Base-by-base conservation (phyloP, 1,140 invertebrate species). In the Drosophila santomea region DNA sequence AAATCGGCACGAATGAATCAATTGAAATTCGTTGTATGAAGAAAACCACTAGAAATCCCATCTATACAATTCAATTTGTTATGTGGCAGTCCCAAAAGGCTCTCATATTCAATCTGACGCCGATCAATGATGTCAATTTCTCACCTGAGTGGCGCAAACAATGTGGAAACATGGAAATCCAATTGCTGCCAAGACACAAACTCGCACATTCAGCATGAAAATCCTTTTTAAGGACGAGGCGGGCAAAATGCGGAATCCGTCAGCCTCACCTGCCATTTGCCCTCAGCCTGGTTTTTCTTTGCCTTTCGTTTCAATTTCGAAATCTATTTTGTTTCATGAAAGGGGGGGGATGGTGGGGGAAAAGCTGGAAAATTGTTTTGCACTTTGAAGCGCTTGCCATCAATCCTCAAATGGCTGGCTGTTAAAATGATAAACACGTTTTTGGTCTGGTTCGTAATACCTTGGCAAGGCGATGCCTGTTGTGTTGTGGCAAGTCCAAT, bases 41-140 rank as follows among this genome's bases (percentile, higher is more conserved):
- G 43, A 57, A 71, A 71, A 57, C 63, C 67, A 71, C 64, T 48
- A 35, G 51, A 39, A 48, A 56, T 35, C 64, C 66, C 66, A 71
- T 71, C 64, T 41, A 69, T 69, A 43, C 67, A 43, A 69, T 71
- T 71, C 67, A 50, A 69, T 71, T 71, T 71, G 64, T 69, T 71
- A 41, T 71, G 67, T 69, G 64, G 64, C 63, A 55, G 67, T 44
- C 41, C 23, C 43, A 28, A 71, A 57, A 57, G 51, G 51, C 48
- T 50, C 41, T 69, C 67, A 71, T 71, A 69, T 71, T 71, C 67
- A 71, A 69, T 71, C 67, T 69, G 67, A 69, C 67, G 56, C 51
- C 51, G 66, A 86, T 66, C 62, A 77, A 83, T 68, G 67, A 74
- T 89, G 77, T 80, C 79, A 83, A 83, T 74, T 74, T 80, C 50